Evolutionary conservation across 2,797 vertebrate genomes (phyloP).

Genomic region (Halcyon badia): DNA sequence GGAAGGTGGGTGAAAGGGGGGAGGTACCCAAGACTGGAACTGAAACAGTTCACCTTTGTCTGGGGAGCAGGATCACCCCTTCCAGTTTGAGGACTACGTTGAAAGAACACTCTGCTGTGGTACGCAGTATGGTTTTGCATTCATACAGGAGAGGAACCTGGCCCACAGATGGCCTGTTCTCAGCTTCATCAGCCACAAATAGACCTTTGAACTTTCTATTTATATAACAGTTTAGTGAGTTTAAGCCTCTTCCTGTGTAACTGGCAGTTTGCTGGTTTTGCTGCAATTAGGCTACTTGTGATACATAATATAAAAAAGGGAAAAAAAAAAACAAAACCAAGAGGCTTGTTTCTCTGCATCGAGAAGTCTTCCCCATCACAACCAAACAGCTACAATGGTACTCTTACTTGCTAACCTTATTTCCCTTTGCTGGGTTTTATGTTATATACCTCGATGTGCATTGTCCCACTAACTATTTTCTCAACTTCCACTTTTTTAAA

Average conservation of each 20-base stretch:
- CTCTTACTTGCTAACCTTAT: neutral
- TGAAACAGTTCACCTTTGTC: constrained; percentile 79
- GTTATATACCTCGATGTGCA: neutral
- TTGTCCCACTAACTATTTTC: neutral
- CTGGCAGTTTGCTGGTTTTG: constrained; percentile 76
- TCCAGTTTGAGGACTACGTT: constrained; percentile 22
- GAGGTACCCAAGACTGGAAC: neutral
- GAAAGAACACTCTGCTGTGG: neutral
- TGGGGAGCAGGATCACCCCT: constrained; percentile 47
- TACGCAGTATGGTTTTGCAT: neutral
- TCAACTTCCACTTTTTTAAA: neutral
- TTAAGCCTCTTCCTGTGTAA: constrained; percentile 83
- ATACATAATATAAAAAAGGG: constrained; percentile 61
- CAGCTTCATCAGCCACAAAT: constrained; percentile 75
- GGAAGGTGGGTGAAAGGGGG: neutral
- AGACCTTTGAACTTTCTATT: constrained; percentile 87
- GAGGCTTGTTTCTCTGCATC: constrained; percentile 9
- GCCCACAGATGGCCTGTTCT: constrained; percentile 78
- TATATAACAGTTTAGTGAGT: constrained; percentile 83
- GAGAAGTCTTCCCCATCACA: neutral
- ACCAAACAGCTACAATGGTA: neutral
- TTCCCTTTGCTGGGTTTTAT: neutral
- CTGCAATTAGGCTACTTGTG: constrained; percentile 80
- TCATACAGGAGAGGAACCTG: constrained; percentile 71
- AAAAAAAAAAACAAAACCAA: neutral